Evolutionary conservation across 2,113 vertebrate genomes (phyloP).

Genomic region (Cepphus grylle): DNA sequence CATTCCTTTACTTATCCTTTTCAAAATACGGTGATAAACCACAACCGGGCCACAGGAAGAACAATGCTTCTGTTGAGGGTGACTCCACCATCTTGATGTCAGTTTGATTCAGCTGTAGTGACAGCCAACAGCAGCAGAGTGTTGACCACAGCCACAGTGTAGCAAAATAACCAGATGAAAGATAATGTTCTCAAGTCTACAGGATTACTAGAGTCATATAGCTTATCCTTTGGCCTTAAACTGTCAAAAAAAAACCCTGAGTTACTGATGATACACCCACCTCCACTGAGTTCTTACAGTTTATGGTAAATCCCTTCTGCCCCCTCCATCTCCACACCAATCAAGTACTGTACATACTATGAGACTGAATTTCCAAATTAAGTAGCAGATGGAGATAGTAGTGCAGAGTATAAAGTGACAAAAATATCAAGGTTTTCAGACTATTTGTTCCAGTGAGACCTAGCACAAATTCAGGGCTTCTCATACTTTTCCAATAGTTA

Average conservation of each 20-base stretch:
- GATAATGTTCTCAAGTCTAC: neutral
- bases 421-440: neutral
- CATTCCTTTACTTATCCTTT: neutral
- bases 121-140: neutral
- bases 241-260: neutral
- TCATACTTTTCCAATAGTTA: neutral
- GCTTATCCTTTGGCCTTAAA: neutral
- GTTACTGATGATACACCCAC: neutral
- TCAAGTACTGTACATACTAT: neutral
- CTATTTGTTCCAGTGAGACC: neutral
- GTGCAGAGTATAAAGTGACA: neutral
- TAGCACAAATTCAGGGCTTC: neutral
- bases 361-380: neutral
- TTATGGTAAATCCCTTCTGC: neutral
- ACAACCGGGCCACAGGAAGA: neutral
- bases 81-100: neutral
- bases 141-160: rapidly evolving
- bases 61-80: neutral
- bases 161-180: neutral
- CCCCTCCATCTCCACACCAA: neutral
- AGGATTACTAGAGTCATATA: neutral
- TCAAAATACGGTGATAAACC: neutral
- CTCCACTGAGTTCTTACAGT: neutral
- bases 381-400: neutral
- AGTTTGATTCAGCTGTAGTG: neutral